A percentile compares a stretch with the other conserved stretches of the same genome.
Evolutionary conservation across 2,113 vertebrate species (phyloP).

Genomic region (Crotalus viridis): DNA sequence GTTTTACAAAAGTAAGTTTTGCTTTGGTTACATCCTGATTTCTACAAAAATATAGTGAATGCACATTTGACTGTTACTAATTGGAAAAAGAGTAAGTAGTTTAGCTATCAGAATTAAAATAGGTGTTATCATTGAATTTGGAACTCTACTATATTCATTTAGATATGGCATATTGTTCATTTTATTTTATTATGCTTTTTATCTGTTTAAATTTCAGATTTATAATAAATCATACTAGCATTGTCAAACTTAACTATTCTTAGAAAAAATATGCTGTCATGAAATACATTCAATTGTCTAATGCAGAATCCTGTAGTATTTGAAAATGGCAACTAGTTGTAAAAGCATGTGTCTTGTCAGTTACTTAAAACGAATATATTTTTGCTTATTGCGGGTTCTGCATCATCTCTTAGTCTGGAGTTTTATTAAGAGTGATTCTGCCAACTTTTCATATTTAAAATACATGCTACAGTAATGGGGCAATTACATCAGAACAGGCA

Average conservation of each 20-base stretch:
- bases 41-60: not conserved
- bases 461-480: not conserved
- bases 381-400: not conserved
- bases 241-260: not conserved
- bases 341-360: not conserved
- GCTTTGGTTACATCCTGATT: constrained; percentile 5
- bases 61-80: constrained; percentile 21
- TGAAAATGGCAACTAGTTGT: not conserved
- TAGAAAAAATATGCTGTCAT: not conserved
- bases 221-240: not conserved
- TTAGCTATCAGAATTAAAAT: not conserved
- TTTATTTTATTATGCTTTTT: not conserved
- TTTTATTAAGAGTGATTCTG: not conserved
- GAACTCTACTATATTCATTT: not conserved
- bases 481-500: not conserved
- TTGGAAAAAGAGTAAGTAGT: not conserved
- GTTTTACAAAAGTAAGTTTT: constrained; percentile 93
- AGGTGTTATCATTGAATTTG: not conserved
- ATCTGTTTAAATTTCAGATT: not conserved
- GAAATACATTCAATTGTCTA: not conserved
- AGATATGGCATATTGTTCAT: not conserved
- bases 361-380: not conserved
- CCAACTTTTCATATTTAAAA: not conserved
- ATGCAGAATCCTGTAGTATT: not conserved
- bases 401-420: not conserved